phyloP scores from a whole-genome alignment of 2,888 invertebrate species.

The Drosophila imparisetae region DNA sequence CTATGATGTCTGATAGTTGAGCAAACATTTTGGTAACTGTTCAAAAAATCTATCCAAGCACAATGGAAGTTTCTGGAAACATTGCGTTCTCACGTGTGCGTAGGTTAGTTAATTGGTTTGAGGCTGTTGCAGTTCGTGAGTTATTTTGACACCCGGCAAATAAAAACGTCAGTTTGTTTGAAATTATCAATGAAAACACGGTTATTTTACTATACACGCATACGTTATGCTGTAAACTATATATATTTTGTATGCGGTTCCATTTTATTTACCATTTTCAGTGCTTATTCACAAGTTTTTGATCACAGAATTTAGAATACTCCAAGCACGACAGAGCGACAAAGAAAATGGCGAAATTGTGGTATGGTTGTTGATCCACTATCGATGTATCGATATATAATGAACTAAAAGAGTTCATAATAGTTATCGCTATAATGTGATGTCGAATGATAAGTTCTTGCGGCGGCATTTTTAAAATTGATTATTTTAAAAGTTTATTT shows the following conservation, averaged over 20 bases:
- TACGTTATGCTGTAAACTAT: constrained; percentile 45
- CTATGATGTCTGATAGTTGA: neutral
- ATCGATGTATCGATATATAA: constrained; percentile 35
- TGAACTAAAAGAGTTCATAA: constrained; percentile 1
- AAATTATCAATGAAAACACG: constrained; percentile 64
- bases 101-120: constrained; percentile 44
- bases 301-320: constrained; percentile 71
- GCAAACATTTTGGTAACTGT: neutral
- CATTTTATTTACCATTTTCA: constrained; percentile 66
- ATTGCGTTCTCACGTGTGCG: constrained; percentile 60
- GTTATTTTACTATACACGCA: constrained; percentile 23
- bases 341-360: constrained; percentile 68
- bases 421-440: neutral
- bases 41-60: constrained; percentile 22
- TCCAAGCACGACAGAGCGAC: constrained; percentile 67
- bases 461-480: constrained; percentile 11
- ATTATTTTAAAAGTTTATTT: neutral
- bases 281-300: constrained; percentile 62
- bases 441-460: neutral
- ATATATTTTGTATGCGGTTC: constrained; percentile 15
- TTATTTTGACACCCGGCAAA: constrained; percentile 67
- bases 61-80: constrained; percentile 63
- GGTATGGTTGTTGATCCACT: constrained; percentile 11
- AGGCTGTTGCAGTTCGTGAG: constrained; percentile 32
- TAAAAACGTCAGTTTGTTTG: constrained; percentile 52